These are phyloP conservation scores for Promerops cafer DNA, from an alignment of 2,113 vertebrate genomes.

Conservation along the genomic window DNA sequence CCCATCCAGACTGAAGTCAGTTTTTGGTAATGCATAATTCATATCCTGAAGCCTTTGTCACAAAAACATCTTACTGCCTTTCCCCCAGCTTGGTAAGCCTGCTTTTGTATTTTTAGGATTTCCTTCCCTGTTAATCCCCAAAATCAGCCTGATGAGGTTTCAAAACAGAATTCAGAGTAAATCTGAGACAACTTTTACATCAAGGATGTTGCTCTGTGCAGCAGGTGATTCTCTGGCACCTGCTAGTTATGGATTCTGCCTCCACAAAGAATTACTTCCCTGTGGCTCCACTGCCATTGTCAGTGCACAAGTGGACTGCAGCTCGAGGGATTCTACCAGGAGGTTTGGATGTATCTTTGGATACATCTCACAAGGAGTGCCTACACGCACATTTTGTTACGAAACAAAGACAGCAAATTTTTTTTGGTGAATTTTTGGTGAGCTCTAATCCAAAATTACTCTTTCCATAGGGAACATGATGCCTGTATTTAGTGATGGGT, in stretches of 20 bases:
- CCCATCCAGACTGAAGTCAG: background rate
- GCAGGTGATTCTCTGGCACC: background rate
- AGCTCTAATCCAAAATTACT: background rate
- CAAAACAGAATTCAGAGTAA: background rate
- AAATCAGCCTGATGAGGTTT: slow-evolving; percentile 17
- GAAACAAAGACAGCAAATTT: background rate
- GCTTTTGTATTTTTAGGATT: slow-evolving; percentile 30
- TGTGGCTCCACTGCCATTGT: background rate
- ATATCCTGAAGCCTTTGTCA: slow-evolving; percentile 30
- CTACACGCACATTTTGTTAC: background rate
- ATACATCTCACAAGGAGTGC: background rate
- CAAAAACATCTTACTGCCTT: background rate
- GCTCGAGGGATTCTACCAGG: background rate
- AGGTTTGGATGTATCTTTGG: background rate
- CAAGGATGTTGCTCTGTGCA: background rate
- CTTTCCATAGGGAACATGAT: background rate
- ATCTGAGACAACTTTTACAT: background rate
- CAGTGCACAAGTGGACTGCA: background rate
- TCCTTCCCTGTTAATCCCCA: background rate
- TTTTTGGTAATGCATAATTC: slow-evolving; percentile 37
- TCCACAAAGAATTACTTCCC: background rate
- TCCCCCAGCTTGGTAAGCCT: background rate
- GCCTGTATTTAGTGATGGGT: background rate
- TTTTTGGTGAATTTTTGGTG: background rate
- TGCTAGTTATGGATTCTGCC: background rate